phyloP scores from a whole-genome alignment of 1,140 invertebrate genomes.

The Trichoplusia ni region DNA sequence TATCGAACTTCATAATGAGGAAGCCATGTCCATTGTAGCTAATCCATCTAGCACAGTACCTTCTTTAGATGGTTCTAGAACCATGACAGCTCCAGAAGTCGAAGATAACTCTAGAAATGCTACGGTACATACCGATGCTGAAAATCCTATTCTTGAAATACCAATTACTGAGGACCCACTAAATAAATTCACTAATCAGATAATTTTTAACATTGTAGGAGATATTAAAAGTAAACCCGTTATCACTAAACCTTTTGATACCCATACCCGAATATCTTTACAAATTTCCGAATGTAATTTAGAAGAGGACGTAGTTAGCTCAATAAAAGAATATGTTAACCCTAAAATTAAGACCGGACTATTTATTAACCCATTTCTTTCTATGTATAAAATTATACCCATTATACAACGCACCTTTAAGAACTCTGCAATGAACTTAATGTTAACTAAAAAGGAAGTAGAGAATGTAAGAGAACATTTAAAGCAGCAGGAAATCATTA shows the following conservation, averaged over 20 bases:
- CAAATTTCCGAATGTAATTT: conserved; percentile 30
- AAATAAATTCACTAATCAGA: conserved; percentile 33
- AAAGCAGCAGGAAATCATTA: conserved; percentile 32
- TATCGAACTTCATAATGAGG: conserved; percentile 29
- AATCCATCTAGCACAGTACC: background rate
- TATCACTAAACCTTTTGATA: conserved; percentile 32
- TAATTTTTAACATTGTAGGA: conserved; percentile 18
- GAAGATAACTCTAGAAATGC: no score
- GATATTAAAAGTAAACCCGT: conserved; percentile 20
- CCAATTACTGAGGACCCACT: conserved; percentile 29
- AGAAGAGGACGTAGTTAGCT: conserved; percentile 19
- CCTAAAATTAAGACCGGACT: conserved; percentile 32
- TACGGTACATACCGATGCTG: conserved; percentile 29
- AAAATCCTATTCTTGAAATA: conserved; percentile 35
- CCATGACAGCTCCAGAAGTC: conserved; percentile 16
- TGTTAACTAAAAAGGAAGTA: conserved; percentile 15
- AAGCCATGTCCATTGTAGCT: conserved; percentile 3
- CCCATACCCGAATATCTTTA: conserved; percentile 14
- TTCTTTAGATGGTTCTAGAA: background rate
- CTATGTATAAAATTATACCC: conserved; percentile 30
- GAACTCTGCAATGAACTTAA: conserved; percentile 32
- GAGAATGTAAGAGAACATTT: conserved; percentile 30
- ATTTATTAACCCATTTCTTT: conserved; percentile 13
- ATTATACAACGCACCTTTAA: conserved; percentile 27
- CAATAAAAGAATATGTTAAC: conserved; percentile 31